phyloP scores from a whole-genome alignment of 2,888 invertebrate species.

The Neoaliturus tenellus region DNA sequence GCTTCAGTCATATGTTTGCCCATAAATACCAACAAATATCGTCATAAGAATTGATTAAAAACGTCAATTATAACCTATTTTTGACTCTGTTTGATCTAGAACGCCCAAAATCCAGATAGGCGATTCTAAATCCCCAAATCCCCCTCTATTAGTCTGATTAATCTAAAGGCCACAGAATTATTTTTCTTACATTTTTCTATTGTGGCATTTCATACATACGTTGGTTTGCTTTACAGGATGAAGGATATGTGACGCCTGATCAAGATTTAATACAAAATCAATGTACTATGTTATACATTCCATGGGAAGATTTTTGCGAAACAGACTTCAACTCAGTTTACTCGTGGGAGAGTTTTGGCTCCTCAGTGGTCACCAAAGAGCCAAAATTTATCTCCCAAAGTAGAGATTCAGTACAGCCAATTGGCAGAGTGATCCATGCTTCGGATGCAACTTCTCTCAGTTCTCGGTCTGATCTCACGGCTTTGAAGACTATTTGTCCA shows the following conservation, averaged over 20 bases:
- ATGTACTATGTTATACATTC: neutral
- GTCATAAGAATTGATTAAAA: no score
- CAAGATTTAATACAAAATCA: constrained; percentile 38
- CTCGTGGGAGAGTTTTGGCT: constrained; percentile 51
- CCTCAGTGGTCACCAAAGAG: constrained; percentile 12
- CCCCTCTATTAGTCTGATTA: no score
- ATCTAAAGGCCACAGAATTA: no score
- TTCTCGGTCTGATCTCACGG: neutral
- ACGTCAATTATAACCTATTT: no score
- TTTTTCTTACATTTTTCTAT: no score
- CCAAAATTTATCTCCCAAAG: constrained; percentile 19
- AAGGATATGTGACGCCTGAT: constrained; percentile 59
- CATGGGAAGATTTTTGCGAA: constrained; percentile 4
- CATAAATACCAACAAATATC: no score
- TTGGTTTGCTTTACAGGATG: constrained; percentile 48
- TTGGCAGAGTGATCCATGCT: constrained; percentile 22
- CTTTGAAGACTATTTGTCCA: neutral
- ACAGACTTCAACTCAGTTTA: constrained; percentile 23
- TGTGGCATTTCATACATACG: no score
- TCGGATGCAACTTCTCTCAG: neutral
- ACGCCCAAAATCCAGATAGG: no score
- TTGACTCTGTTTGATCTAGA: no score
- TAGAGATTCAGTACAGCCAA: neutral
- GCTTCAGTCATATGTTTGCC: no score
- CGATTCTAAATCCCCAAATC: no score